Base-by-base conservation (phyloP, 2,113 vertebrate species). In the Eurystomus gularis region DNA sequence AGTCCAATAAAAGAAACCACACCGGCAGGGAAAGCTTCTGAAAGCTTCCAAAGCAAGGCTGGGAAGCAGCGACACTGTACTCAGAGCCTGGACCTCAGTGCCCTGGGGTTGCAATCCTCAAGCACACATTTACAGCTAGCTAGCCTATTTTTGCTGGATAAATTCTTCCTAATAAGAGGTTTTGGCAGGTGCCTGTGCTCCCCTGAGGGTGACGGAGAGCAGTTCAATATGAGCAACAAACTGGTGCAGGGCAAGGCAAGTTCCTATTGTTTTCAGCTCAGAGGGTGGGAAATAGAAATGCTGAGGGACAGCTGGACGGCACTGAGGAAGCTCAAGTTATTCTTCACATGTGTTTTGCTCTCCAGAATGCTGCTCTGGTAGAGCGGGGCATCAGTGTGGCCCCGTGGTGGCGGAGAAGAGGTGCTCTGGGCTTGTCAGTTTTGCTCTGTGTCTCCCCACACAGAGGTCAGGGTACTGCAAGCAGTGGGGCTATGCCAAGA, bases 231-330 rank as follows among this genome's bases (percentile, higher is more conserved):
- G 1, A 93, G 49, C n/a, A 71, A 60, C 17, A 42, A 91, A 70
- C 14, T 29, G 31, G n/a, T 58, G 26, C 1, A 1, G 46, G 51
- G n/a, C 55, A 81, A 49, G 64, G 68, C 0, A 0, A 77, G n/a
- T 70, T 86, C 24, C 31, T 70, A 60, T 49, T 82, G 65, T 51
- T 78, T 62, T 66, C 83, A 68, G 12, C 29, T 75, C 39, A 31
- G 44, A 79, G 65, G 8, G 14, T 58, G 26, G 17, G 70, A 79
- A 82, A 87, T 10, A 37, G 73, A 71, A 89, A 24, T 0, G 2
- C 40, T 71, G 35, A 17, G 11, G 17, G 11, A 26, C 5, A 13
- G 42, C 49, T 31, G 72, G 24, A 51, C 6, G 26, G 42, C 42
- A 13, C 25, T 20, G 62, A 85, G 65, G 57, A 68, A 60, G 42